A percentile compares a stretch with the other conserved stretches of the same genome.
Conservation (phyloP, 1,140 invertebrate genomes). For the Harlomillsia oculata region DNA sequence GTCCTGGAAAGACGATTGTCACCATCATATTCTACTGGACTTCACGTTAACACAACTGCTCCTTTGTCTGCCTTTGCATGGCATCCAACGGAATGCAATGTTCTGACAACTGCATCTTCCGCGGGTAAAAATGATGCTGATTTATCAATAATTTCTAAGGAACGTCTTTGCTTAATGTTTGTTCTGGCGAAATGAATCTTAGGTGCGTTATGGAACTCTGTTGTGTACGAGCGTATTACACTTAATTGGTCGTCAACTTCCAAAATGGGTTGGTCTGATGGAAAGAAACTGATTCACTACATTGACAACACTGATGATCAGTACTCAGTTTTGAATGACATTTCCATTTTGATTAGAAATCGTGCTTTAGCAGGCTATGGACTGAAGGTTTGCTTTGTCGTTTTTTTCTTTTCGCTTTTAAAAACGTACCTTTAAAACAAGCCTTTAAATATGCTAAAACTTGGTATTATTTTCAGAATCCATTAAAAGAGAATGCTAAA, state of each 20-base stretch:
- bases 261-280: conserved; percentile 62
- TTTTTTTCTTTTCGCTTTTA: background rate
- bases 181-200: conserved; percentile 12
- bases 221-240: conserved; percentile 69
- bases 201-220: conserved; percentile 57
- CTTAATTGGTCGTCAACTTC: conserved; percentile 63
- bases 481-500: conserved; percentile 30
- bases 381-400: conserved; percentile 48
- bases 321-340: conserved; percentile 53
- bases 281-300: conserved; percentile 54
- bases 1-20: conserved; percentile 58
- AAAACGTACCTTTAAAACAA: background rate
- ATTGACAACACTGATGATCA: conserved; percentile 46
- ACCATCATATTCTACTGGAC: background rate
- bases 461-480: conserved; percentile 45
- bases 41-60: conserved; percentile 2
- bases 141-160: too few relatives aligned
- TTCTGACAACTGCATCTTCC: conserved; percentile 57
- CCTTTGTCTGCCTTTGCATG: conserved; percentile 63
- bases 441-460: too few relatives aligned
- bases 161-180: too few relatives aligned
- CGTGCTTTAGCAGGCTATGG: conserved; percentile 76
- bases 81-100: conserved; percentile 68
- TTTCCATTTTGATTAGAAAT: conserved; percentile 59
- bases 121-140: too few relatives aligned